phyloP scores from a whole-genome alignment of 2,113 vertebrate genomes.

The Lepus timidus region DNA sequence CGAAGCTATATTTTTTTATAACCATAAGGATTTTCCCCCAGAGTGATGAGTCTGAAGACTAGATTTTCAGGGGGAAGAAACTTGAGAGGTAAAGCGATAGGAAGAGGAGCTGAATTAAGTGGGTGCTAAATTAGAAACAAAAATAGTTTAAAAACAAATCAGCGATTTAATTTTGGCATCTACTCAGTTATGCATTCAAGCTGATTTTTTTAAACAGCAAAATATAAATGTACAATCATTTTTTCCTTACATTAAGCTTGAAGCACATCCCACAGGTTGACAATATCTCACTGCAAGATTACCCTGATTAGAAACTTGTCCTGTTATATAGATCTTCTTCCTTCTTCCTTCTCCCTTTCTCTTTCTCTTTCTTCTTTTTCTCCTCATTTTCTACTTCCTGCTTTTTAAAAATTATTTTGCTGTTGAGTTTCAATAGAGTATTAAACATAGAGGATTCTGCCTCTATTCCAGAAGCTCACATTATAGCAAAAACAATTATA shows the following conservation, averaged over 20 bases:
- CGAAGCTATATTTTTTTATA: slow-evolving; percentile 52
- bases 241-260: slow-evolving; percentile 63
- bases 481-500: slow-evolving; percentile 3
- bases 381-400: background rate
- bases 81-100: slow-evolving; percentile 25
- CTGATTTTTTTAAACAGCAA: slow-evolving; percentile 70
- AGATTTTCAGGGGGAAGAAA: slow-evolving; percentile 57
- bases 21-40: slow-evolving; percentile 4
- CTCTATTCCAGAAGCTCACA: background rate
- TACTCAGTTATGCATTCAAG: slow-evolving; percentile 73
- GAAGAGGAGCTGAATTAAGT: slow-evolving; percentile 72
- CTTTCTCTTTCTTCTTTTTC: background rate
- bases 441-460: background rate
- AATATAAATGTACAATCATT: slow-evolving; percentile 61
- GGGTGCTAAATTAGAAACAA: slow-evolving; percentile 68
- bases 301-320: slow-evolving; percentile 65
- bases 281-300: slow-evolving; percentile 51
- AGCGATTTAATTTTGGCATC: slow-evolving; percentile 77
- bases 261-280: slow-evolving; percentile 46
- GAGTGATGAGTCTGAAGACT: slow-evolving; percentile 43
- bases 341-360: background rate
- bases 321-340: slow-evolving; percentile 53
- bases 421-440: background rate
- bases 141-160: slow-evolving; percentile 74
- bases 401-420: background rate